phyloP scores from a whole-genome alignment of 1,140 invertebrate genomes.

The Aphaenogaster rudis region DNA sequence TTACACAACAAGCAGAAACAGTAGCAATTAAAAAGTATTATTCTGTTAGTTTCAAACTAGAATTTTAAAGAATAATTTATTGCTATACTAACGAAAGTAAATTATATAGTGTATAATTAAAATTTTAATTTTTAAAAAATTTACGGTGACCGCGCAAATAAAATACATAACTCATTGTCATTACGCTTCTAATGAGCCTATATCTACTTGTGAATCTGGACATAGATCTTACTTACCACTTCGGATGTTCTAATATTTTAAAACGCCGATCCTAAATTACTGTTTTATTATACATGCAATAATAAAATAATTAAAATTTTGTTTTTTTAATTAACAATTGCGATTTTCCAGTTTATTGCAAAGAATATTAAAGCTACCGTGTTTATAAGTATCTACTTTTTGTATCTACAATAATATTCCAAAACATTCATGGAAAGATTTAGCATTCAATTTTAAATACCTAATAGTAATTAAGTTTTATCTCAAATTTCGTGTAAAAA shows the following conservation, averaged over 20 bases:
- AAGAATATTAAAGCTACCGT: background rate
- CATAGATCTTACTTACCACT: background rate
- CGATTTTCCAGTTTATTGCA: background rate
- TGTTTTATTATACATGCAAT: background rate
- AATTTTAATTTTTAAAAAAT: background rate
- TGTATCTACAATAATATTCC: background rate
- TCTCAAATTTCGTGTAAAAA: slow-evolving; percentile 15
- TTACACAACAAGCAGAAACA: background rate
- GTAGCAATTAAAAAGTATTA: background rate
- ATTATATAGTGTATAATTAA: background rate
- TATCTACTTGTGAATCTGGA: background rate
- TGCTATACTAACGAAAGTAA: background rate
- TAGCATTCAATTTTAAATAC: background rate
- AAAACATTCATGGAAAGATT: background rate
- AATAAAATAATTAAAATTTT: slow-evolving; percentile 12
- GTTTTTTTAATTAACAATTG: background rate
- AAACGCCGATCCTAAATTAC: background rate
- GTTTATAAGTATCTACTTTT: background rate
- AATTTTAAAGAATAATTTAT: slow-evolving; percentile 13
- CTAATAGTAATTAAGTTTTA: background rate
- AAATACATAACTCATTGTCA: background rate
- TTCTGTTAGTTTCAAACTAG: background rate
- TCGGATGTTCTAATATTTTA: background rate
- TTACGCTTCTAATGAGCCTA: background rate
- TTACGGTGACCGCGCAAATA: background rate